Evolutionary conservation across 37 sponge, comb jelly and placozoan genomes (phyloP).

Genomic region (Crambe crambe): DNA sequence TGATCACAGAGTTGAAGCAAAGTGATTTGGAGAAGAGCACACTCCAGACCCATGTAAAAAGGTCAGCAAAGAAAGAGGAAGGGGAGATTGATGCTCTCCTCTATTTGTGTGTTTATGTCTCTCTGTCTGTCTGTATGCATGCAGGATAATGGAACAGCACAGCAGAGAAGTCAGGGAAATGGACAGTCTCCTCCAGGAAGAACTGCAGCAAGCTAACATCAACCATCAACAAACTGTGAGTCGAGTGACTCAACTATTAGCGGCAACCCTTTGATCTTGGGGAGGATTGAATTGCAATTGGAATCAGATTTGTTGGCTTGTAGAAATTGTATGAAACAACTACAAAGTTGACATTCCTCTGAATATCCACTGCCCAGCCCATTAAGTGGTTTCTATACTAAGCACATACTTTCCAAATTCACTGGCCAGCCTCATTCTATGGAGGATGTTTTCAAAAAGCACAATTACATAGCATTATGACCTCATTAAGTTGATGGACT

Average conservation of each 20-base stretch:
- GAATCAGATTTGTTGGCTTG: too few species aligned
- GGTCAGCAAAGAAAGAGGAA: slow-evolving; percentile 4
- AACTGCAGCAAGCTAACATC: slow-evolving; percentile 27
- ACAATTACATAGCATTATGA: not conserved
- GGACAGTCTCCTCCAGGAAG: slow-evolving; percentile 39
- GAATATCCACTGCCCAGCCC: too few species aligned
- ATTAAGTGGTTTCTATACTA: too few species aligned
- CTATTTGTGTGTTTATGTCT: not conserved
- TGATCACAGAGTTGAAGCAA: slow-evolving; percentile 40
- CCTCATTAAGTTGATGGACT: too few species aligned
- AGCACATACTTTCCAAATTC: too few species aligned
- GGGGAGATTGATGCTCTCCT: not conserved
- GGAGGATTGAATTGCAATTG: too few species aligned
- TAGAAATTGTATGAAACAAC: too few species aligned
- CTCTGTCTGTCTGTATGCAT: not conserved
- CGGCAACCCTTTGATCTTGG: too few species aligned
- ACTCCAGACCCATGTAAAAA: slow-evolving; percentile 34
- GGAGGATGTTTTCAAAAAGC: too few species aligned
- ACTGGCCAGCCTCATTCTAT: too few species aligned
- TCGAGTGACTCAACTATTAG: too few species aligned
- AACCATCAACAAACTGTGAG: slow-evolving; percentile 32
- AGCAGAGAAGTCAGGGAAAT: slow-evolving; percentile 46
- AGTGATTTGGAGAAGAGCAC: slow-evolving; percentile 24
- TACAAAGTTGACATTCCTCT: too few species aligned
- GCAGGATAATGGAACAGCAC: slow-evolving; percentile 45